phyloP scores from a whole-genome alignment of 2,113 vertebrate species.

The Grammomys dolichurus region DNA sequence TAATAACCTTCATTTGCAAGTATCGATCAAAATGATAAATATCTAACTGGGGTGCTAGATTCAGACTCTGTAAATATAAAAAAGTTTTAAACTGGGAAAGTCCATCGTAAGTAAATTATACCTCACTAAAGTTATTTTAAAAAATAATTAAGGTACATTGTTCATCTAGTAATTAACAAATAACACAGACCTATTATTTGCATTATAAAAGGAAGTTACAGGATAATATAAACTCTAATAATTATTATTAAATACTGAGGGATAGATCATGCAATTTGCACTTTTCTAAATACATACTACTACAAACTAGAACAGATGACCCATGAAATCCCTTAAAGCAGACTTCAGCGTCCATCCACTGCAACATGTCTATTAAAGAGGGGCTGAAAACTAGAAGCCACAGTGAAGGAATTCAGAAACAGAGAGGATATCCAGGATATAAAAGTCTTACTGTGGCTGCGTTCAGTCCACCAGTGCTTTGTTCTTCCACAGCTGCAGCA shows the following conservation, averaged over 20 bases:
- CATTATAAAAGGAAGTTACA: background rate
- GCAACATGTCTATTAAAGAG: background rate
- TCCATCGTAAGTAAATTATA: background rate
- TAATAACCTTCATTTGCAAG: background rate
- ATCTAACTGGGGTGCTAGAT: background rate
- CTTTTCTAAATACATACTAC: constrained; percentile 2
- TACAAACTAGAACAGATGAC: background rate
- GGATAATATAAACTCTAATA: background rate
- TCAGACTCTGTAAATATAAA: background rate
- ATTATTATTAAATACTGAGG: background rate
- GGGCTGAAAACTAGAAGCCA: background rate
- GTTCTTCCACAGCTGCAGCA: constrained; percentile 87
- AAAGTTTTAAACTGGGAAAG: background rate
- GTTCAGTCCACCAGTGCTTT: constrained; percentile 89
- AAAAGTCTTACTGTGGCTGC: constrained; percentile 89
- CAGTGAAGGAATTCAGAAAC: background rate
- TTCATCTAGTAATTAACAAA: background rate
- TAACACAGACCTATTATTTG: background rate
- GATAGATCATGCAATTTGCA: background rate
- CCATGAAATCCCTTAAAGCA: background rate
- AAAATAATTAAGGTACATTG: background rate
- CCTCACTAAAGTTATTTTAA: background rate
- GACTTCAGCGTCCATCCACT: background rate
- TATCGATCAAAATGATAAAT: background rate
- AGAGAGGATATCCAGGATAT: background rate